Conservation (phyloP, 1,140 invertebrate species). For the Berghia stephanieae region DNA sequence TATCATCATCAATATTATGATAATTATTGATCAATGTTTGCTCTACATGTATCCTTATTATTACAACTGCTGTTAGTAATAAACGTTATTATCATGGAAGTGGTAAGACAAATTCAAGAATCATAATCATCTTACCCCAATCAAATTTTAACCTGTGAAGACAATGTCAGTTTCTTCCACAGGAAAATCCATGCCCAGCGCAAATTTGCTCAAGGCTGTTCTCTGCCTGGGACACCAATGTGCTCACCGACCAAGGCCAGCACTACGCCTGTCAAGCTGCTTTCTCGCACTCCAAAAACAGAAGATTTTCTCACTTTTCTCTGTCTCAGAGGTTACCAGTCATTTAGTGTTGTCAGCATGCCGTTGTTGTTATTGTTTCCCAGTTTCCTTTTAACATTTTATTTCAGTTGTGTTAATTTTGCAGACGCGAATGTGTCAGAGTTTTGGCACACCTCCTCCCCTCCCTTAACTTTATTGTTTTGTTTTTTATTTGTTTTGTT, state of each 20-base stretch:
- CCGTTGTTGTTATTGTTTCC: background rate
- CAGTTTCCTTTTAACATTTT: background rate
- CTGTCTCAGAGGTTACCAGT: constrained; percentile 79
- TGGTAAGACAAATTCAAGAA: too few relatives aligned
- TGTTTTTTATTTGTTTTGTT: too few relatives aligned
- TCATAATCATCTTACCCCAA: background rate
- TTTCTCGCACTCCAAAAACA: constrained; percentile 75
- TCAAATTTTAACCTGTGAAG: constrained; percentile 17
- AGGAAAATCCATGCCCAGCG: constrained; percentile 82
- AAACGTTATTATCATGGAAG: too few relatives aligned
- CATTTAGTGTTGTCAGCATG: constrained; percentile 20
- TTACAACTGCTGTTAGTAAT: too few relatives aligned
- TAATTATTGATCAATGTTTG: too few relatives aligned
- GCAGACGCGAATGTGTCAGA: too few relatives aligned
- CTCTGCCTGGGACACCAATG: constrained; percentile 70
- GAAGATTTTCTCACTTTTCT: constrained; percentile 91
- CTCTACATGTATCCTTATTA: too few relatives aligned
- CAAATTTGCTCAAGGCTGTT: constrained; percentile 87
- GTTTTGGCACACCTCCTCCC: too few relatives aligned
- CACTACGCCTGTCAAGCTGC: constrained; percentile 53
- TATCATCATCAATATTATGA: too few relatives aligned
- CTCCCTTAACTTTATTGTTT: too few relatives aligned
- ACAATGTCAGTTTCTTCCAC: constrained; percentile 36
- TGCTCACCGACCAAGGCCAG: constrained; percentile 70
- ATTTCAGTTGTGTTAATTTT: background rate